phyloP scores from a whole-genome alignment of 2,888 invertebrate species.

The Eupithecia vulgata region DNA sequence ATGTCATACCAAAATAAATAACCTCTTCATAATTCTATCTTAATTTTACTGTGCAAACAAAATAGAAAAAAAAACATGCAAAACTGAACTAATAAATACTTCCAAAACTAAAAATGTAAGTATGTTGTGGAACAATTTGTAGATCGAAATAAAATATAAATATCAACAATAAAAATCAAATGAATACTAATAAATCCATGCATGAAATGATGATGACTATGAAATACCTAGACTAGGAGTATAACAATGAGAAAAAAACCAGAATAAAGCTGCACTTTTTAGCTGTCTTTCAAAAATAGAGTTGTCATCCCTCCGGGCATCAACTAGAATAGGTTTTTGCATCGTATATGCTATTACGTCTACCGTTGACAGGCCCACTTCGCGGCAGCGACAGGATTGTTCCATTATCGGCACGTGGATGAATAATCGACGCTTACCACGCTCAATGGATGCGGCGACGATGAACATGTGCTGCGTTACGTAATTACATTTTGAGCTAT shows the following conservation, averaged over 20 bases:
- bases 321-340: constrained; percentile 54
- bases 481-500: constrained; percentile 20
- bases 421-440: constrained; percentile 76
- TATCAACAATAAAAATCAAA: too few relatives aligned
- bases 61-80: too few relatives aligned
- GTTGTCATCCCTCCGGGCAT: constrained; percentile 23
- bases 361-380: constrained; percentile 76
- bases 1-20: too few relatives aligned
- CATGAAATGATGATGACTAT: too few relatives aligned
- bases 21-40: too few relatives aligned
- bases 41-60: too few relatives aligned
- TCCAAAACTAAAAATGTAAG: too few relatives aligned
- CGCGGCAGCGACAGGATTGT: constrained; percentile 77
- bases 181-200: too few relatives aligned
- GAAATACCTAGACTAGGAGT: background rate
- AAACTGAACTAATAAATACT: too few relatives aligned
- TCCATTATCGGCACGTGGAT: constrained; percentile 78
- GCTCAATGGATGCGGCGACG: constrained; percentile 64
- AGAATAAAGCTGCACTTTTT: background rate
- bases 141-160: too few relatives aligned
- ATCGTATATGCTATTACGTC: constrained; percentile 68
- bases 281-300: constrained; percentile 19
- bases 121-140: too few relatives aligned
- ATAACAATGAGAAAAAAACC: background rate
- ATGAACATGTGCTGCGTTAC: constrained; percentile 33